A percentile compares a stretch with the other conserved stretches of the same genome.
Evolutionary conservation across 2,888 invertebrate species (phyloP).

Genomic region (Ametastegia equiseti): DNA sequence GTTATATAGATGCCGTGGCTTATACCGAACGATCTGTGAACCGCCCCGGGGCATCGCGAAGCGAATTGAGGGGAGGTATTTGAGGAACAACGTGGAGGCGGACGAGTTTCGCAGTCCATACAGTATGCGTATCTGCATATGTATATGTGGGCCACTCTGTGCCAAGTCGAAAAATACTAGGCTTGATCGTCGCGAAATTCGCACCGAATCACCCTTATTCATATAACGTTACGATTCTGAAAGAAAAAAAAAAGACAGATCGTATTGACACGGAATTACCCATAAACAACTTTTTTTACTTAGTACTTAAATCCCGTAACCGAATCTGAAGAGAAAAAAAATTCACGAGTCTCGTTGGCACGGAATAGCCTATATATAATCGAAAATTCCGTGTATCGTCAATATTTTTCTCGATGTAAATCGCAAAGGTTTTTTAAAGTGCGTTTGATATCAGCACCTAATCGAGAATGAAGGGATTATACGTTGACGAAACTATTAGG

Average conservation of each 20-base stretch:
- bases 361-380: too few species aligned
- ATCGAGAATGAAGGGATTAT: too few species aligned
- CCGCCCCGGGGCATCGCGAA: constrained; percentile 21
- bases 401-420: too few species aligned
- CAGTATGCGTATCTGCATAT: neutral
- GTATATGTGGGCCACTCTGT: neutral
- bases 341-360: too few species aligned
- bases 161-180: neutral
- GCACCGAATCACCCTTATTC: neutral
- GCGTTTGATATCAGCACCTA: too few species aligned
- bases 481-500: neutral
- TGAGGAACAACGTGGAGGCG: constrained; percentile 21
- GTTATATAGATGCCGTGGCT: neutral
- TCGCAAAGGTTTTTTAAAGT: too few species aligned
- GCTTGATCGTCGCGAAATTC: constrained; percentile 7
- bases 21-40: constrained; percentile 37
- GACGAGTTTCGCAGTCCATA: constrained; percentile 1
- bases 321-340: neutral
- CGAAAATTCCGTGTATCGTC: too few species aligned
- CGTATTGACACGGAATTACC: neutral
- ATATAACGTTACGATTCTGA: too few species aligned
- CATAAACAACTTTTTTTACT: neutral
- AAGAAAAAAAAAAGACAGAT: neutral
- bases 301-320: neutral
- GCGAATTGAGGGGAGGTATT: constrained; percentile 18